A percentile compares a stretch with the other conserved stretches of the same genome.
These are phyloP conservation scores for Myotis vivesi DNA, from an alignment of 2,797 vertebrate genomes.

Conservation along the genomic window DNA sequence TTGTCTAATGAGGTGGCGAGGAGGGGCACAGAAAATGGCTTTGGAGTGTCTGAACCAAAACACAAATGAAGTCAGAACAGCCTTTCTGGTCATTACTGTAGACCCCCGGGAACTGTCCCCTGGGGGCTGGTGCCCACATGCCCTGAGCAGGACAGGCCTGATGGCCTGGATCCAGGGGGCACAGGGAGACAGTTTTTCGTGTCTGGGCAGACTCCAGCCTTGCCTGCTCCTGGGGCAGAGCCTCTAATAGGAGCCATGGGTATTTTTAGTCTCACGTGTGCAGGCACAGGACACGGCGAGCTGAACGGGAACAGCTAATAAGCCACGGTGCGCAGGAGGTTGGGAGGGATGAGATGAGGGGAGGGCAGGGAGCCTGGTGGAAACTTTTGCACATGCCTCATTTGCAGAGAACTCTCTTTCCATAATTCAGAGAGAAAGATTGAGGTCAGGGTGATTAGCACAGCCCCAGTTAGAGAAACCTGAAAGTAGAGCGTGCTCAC, in stretches of 20 bases:
- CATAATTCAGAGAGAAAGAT: conserved; percentile 75
- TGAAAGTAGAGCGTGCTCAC: neutral
- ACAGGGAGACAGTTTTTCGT: neutral
- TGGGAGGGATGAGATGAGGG: conserved; percentile 47
- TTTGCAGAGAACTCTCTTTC: conserved; percentile 50
- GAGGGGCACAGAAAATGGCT: neutral
- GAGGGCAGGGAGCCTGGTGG: neutral
- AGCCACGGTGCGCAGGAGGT: conserved; percentile 57
- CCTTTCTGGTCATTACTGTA: neutral
- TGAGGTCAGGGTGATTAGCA: conserved; percentile 66
- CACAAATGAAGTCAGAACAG: neutral
- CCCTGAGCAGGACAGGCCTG: neutral
- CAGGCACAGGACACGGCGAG: conserved; percentile 56
- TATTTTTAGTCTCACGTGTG: conserved; percentile 79
- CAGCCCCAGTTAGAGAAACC: neutral
- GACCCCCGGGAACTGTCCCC: neutral
- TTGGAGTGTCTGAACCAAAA: neutral
- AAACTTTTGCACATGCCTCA: conserved; percentile 38
- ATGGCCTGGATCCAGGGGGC: neutral
- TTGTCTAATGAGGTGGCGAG: neutral
- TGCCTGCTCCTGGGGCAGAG: conserved; percentile 43
- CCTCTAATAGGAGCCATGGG: conserved; percentile 47
- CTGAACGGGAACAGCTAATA: conserved; percentile 64
- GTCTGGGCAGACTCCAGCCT: neutral
- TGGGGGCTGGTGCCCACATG: neutral